These are phyloP conservation scores for Oeneis ivallda DNA, from an alignment of 2,888 invertebrate species.

Conservation along the genomic window DNA sequence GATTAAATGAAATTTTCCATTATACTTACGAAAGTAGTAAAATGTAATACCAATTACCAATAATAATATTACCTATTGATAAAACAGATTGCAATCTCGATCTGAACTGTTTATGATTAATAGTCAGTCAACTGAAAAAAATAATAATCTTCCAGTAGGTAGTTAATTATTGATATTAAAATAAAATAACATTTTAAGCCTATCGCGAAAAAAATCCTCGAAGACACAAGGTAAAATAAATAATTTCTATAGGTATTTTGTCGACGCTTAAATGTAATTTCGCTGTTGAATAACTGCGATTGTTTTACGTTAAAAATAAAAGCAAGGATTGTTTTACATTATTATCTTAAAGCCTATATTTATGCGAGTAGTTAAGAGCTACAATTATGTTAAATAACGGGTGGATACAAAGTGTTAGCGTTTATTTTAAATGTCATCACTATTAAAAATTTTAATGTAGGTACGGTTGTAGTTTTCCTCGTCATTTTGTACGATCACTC, in stretches of 20 bases:
- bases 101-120: no score
- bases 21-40: no score
- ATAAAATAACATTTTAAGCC: neutral
- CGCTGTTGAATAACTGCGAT: constrained; percentile 19
- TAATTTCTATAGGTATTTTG: constrained; percentile 1
- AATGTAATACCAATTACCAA: no score
- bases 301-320: constrained; percentile 16
- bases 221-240: constrained; percentile 8
- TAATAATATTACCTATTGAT: no score
- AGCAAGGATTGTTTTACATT: constrained; percentile 20
- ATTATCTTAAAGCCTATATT: constrained; percentile 22
- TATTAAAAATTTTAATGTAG: neutral
- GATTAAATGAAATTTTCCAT: no score
- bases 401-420: constrained; percentile 8
- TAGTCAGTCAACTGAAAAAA: no score
- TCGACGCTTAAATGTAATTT: constrained; percentile 21
- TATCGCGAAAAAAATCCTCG: neutral
- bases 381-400: constrained; percentile 15
- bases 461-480: neutral
- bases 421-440: constrained; percentile 14
- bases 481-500: neutral
- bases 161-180: neutral
- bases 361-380: constrained; percentile 17
- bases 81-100: no score
- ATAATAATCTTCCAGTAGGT: neutral